Base-by-base conservation (phyloP, 1,140 invertebrate species). In the Globodera ellingtonae region DNA sequence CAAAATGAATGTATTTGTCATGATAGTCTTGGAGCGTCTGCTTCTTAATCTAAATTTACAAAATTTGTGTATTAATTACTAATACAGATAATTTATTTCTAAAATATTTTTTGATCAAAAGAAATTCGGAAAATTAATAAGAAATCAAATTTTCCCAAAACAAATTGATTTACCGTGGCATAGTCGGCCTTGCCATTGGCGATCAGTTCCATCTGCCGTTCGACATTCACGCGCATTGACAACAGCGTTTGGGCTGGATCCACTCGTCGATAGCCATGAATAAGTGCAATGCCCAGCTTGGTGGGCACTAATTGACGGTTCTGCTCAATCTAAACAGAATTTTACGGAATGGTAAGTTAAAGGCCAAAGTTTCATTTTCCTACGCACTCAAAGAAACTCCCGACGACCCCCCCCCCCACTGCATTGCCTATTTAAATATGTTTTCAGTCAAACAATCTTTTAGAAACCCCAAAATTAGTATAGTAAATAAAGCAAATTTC, bases 11-110 rank as follows among this genome's bases (percentile, higher is more conserved):
- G 91, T 98, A 99, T 91, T 99, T 99, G 52, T 94, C 91, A 82
- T 94, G 93, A 88, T 99, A 99, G 89, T 98, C 95, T 90, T 95
- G 94, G 0, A 98, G 91, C 0, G 95, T 95, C 89, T 99, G 96
- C 1, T 93, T 75, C 47, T 86, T 87, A 44, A 88, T 80, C 35
- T 35, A 35, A 35, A 35, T 35, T 35, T 3, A 35, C 35, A 35
- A 35, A 35, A 35, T 35, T 35, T 35, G 35, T 35, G 35, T 35
- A 35, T 35, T n/a, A n/a, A n/a, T n/a, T n/a, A n/a, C n/a, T 35
- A 35, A 35, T 35, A 35, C 35, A 35, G 35, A 35, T 35, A 35
- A 35, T 35, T 35, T 0, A 35, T 35, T 35, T 35, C 35, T 35
- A 35, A 35, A 35, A 35, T 35, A 35, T 35, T 35, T 35, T 35